Base-by-base conservation (phyloP, 2,888 invertebrate species). In the Drosophila niveifrons region DNA sequence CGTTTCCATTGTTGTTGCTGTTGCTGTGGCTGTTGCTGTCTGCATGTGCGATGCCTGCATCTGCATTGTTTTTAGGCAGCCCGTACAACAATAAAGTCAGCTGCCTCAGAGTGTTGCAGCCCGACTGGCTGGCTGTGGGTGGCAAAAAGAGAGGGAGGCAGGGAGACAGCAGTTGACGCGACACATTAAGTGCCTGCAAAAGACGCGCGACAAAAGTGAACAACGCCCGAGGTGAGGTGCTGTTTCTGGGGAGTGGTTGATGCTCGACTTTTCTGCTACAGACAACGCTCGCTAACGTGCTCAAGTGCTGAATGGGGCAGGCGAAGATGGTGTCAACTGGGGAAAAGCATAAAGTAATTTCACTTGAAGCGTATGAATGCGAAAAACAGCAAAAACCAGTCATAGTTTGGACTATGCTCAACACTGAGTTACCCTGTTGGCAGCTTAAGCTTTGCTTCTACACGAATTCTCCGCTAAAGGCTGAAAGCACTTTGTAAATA, bases 151-250 rank as follows among this genome's bases (percentile, higher is more conserved):
- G 34, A 9, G 7, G 57, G 3, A 10, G 18, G 8, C 3, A 7
- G 15, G 10, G 52, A 18, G 10, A n/a, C 18, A 39, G 18, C 15
- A 31, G 41, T 56, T 56, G 63, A 34, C 44, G 66, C 66, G 66
- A 61, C 88, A 77, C 89, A 87, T 84, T 84, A 87, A 88, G 87
- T 84, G 83, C 79, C 83, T 84, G 89, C 75, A 87, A 84, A 84
- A 84, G 83, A 87, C 89, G 78, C 67, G 78, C 80, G 52, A 70
- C 80, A 70, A 86, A 71, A 77, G 66, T 88, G 86, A 85, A 57
- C 80, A 70, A 62, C 64, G 70, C 75, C 61, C 29, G 61, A 48
- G 48, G 36, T n/a, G 29, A 63, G 61, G 29, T 53, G 34, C 23
- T 47, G 56, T 29, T 17, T 15, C 28, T 52, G 51, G 11, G 31